Conservation (phyloP, 2,888 invertebrate genomes). For the Oscheius sp. region DNA sequence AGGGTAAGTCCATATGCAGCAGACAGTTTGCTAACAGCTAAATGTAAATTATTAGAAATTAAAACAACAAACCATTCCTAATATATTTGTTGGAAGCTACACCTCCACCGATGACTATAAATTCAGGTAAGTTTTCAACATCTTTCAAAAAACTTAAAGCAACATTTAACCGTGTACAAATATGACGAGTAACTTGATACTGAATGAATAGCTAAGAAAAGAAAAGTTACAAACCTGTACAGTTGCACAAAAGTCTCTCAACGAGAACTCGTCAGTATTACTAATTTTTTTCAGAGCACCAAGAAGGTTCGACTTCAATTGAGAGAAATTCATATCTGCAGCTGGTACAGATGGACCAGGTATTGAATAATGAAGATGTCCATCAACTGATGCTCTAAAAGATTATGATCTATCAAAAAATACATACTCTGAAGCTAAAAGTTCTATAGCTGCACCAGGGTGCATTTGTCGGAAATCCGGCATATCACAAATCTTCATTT, state of each 20-base stretch:
- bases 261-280: conserved; percentile 7
- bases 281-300: conserved; percentile 25
- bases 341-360: conserved; percentile 32
- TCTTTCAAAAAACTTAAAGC: conserved; percentile 35
- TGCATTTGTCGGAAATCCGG: conserved; percentile 35
- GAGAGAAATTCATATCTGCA: conserved; percentile 52
- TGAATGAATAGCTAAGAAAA: conserved; percentile 22
- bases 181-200: conserved; percentile 49
- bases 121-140: background rate
- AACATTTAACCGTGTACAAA: conserved; percentile 40
- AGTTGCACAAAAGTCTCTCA: conserved; percentile 40
- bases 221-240: conserved; percentile 13
- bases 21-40: conserved; percentile 51
- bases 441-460: conserved; percentile 49
- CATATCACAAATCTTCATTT: conserved; percentile 26
- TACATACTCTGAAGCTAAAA: conserved; percentile 34
- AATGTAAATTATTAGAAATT: too few species aligned
- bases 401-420: background rate
- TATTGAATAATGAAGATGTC: conserved; percentile 37
- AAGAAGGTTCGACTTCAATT: conserved; percentile 50
- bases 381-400: conserved; percentile 35
- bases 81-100: conserved; percentile 64
- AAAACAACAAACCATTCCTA: conserved; percentile 34
- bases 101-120: conserved; percentile 61
- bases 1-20: conserved; percentile 34